These are phyloP conservation scores for Cyphomyrus plagiostoma DNA, from an alignment of 2,113 vertebrate species.

Conservation along the genomic window DNA sequence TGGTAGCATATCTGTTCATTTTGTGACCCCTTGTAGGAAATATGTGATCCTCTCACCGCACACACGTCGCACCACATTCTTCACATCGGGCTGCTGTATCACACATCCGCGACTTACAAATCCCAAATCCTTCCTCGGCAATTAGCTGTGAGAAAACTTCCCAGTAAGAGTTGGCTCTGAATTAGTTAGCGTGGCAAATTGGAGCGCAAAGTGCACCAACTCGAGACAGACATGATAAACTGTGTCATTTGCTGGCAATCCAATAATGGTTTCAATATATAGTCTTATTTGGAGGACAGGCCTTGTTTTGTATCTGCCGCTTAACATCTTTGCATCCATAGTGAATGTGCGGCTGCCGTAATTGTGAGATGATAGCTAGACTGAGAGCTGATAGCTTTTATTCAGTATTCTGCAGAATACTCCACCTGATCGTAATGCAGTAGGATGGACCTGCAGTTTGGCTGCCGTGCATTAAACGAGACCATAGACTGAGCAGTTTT, in stretches of 20 bases:
- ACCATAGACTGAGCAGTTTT: not conserved
- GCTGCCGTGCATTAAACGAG: not conserved
- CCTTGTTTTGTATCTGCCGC: not conserved
- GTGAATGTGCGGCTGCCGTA: not conserved
- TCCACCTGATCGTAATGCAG: not conserved
- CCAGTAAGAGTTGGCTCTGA: conserved; percentile 19
- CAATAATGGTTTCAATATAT: not conserved
- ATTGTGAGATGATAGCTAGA: not conserved
- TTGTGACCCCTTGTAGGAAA: not conserved
- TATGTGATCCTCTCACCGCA: not conserved
- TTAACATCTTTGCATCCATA: not conserved
- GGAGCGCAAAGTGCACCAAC: conserved; percentile 11
- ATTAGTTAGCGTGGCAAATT: conserved; percentile 23
- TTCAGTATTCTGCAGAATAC: not conserved
- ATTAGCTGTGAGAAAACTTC: conserved; percentile 25
- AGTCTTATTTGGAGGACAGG: not conserved
- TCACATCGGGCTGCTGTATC: not conserved
- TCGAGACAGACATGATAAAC: conserved; percentile 5
- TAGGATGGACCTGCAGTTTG: not conserved
- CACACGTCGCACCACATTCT: not conserved
- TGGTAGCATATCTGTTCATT: not conserved
- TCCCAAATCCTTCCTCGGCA: conserved; percentile 23
- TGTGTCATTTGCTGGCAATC: not conserved
- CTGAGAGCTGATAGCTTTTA: not conserved
- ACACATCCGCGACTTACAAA: conserved; percentile 9